Conservation (phyloP, 2,113 vertebrate species). For the Notiomystis cincta region DNA sequence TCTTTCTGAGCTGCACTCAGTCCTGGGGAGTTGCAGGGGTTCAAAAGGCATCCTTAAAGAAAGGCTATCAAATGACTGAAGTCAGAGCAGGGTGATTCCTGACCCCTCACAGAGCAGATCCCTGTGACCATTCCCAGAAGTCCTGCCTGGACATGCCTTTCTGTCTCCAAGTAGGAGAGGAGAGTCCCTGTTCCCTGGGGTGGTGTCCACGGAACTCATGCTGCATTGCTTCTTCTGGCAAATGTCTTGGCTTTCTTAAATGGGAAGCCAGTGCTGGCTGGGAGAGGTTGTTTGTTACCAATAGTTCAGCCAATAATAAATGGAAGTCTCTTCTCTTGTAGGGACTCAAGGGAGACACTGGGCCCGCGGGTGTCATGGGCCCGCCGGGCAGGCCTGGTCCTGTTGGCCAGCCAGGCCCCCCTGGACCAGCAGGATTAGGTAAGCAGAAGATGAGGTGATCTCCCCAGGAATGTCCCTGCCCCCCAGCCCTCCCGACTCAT, state of each 20-base stretch:
- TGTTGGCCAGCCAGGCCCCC: constrained; percentile 85
- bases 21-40: background rate
- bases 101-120: background rate
- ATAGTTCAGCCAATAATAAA: background rate
- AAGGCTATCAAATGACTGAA: background rate
- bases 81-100: background rate
- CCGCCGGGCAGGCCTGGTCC: constrained; percentile 86
- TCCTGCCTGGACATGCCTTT: background rate
- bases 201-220: background rate
- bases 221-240: background rate
- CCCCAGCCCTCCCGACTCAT: background rate
- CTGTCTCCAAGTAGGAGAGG: accelerated
- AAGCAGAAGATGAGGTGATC: background rate
- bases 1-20: background rate
- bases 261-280: background rate
- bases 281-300: background rate
- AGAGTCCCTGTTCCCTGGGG: background rate
- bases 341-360: constrained; percentile 89
- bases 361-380: constrained; percentile 81
- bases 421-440: constrained; percentile 86
- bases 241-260: background rate
- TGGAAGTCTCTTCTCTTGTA: constrained; percentile 51
- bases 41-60: background rate
- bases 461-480: background rate
- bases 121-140: background rate